Evolutionary conservation across 2,888 invertebrate genomes (phyloP), one percentile per base, ranked within the genome.

Genomic region (Diplazon laetatorius): DNA sequence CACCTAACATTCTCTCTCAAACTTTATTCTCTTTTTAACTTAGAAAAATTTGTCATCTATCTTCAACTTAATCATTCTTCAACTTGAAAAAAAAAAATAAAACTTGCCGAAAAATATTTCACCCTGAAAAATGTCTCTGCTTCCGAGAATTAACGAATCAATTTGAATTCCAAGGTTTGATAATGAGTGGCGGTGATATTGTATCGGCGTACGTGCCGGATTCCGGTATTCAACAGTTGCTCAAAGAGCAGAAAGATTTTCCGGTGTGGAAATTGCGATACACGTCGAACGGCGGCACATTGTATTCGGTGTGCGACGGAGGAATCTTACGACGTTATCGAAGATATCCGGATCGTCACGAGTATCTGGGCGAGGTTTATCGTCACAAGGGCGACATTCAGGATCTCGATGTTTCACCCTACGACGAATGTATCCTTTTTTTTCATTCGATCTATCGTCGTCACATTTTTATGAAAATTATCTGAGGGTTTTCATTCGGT

Each of bases 391-490:
- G 89, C 9, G 92, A 92, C 80, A 91, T 92, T 75, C 91, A 91
- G 80, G 92, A 92, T 76, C 87, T 92, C 80, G 92, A 92, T 84
- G 90, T 92, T 74, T 92, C 92, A 10, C 91, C 92, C 0, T 92
- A 91, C 82, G 92, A 92, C 86, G 92, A 92, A 87, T 92, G 92
- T 92, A 92, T 91, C 91, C 91, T 91, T 91, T 85, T 78, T 55
- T 25, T 20, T 39, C 5, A 18, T 12, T 22, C 1, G 25, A 25
- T 25, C 14, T 18, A 9, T 65, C 12, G 65, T 69, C 70, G 65
- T 63, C 10, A 35, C 20, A 42, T 2, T 35, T 4, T 50, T 39
- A 14, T 9, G n/a, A n/a, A n/a, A n/a, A n/a, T n/a, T n/a, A n/a
- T n/a, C n/a, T n/a, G n/a, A n/a, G n/a, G n/a, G n/a, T n/a, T n/a